These are phyloP conservation scores for Cataglyphis hispanica DNA, from an alignment of 1,140 invertebrate species.

Conservation along the genomic window DNA sequence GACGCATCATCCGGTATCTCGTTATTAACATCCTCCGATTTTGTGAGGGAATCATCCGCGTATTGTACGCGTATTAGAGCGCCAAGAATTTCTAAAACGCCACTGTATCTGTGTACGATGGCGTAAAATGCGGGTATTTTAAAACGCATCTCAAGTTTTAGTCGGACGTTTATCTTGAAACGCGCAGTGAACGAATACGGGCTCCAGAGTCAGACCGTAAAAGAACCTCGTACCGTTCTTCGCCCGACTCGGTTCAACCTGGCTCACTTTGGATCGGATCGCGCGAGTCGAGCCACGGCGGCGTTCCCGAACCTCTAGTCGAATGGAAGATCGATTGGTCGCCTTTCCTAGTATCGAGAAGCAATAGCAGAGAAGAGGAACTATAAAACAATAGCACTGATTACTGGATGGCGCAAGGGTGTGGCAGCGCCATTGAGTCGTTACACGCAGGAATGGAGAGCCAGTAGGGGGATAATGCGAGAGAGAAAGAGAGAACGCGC, in stretches of 20 bases:
- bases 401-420: slow-evolving; percentile 86
- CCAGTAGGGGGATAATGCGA: slow-evolving; percentile 75
- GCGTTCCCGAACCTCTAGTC: slow-evolving; percentile 49
- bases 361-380: slow-evolving; percentile 73
- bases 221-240: slow-evolving; percentile 16
- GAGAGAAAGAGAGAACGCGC: slow-evolving; percentile 23
- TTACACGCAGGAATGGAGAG: slow-evolving; percentile 85
- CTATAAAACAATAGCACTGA: slow-evolving; percentile 86
- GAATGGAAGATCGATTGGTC: slow-evolving; percentile 64
- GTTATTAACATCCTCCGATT: neutral
- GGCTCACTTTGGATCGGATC: neutral
- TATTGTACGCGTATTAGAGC: neutral
- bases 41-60: neutral
- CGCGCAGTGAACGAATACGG: slow-evolving; percentile 37
- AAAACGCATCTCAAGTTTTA: slow-evolving; percentile 23
- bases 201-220: slow-evolving; percentile 31
- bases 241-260: slow-evolving; percentile 9
- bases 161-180: slow-evolving; percentile 48
- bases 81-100: slow-evolving; percentile 9
- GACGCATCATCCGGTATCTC: neutral
- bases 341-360: slow-evolving; percentile 60
- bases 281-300: slow-evolving; percentile 3
- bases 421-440: slow-evolving; percentile 86
- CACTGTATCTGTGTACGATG: neutral
- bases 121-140: slow-evolving; percentile 36